These are phyloP conservation scores for Idaea dimidiata DNA, from an alignment of 2,888 invertebrate species.

Conservation along the genomic window DNA sequence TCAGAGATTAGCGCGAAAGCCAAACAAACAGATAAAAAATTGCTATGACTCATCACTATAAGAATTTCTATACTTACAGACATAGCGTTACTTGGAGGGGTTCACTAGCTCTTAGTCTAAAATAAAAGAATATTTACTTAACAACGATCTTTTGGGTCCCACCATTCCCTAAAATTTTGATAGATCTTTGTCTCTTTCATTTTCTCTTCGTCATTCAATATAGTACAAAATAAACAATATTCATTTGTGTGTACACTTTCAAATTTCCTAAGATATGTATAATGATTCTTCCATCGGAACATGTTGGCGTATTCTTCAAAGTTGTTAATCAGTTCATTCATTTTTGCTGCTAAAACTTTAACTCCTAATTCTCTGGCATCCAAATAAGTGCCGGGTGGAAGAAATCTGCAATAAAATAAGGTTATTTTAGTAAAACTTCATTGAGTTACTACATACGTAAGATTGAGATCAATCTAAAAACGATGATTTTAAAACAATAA, in stretches of 20 bases:
- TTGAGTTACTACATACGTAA: no score
- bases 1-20: no score
- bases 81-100: no score
- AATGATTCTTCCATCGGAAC: constrained; percentile 42
- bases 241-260: constrained; percentile 36
- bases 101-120: no score
- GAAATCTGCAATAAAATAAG: constrained; percentile 36
- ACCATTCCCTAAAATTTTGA: constrained; percentile 34
- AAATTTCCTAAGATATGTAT: constrained; percentile 31
- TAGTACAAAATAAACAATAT: constrained; percentile 37
- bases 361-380: constrained; percentile 31
- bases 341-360: constrained; percentile 30
- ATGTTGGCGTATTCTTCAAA: constrained; percentile 33
- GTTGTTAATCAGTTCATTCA: constrained; percentile 32
- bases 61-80: neutral
- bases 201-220: constrained; percentile 32
- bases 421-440: neutral
- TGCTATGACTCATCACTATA: no score
- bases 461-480: no score
- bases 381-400: constrained; percentile 38
- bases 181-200: constrained; percentile 29
- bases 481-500: no score
- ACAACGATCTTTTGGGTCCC: constrained; percentile 29
- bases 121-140: constrained; percentile 8
- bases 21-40: no score